Evolutionary conservation across 2,888 invertebrate species (phyloP).

Genomic region (Aethes cnicana): DNA sequence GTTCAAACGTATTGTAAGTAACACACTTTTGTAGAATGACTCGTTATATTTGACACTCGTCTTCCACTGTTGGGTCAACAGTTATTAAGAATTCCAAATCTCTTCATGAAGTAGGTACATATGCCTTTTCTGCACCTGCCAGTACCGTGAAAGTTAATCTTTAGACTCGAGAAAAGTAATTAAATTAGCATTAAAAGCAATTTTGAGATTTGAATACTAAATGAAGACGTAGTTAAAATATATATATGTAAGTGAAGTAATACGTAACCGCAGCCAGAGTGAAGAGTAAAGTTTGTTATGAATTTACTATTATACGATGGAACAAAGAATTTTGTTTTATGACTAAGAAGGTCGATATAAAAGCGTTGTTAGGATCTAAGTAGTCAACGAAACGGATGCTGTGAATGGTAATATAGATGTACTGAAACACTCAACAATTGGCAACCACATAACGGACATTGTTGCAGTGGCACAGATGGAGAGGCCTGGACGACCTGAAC

Average conservation of each 20-base stretch:
- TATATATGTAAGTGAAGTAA: conserved; percentile 17
- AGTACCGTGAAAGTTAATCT: conserved; percentile 27
- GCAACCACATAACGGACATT: too few relatives aligned
- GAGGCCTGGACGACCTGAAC: too few relatives aligned
- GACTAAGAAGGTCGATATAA: neutral
- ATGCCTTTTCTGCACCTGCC: conserved; percentile 13
- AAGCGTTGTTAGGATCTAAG: neutral
- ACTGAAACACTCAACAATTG: too few relatives aligned
- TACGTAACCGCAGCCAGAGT: conserved; percentile 7
- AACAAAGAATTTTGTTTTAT: neutral
- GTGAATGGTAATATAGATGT: too few relatives aligned
- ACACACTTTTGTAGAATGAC: conserved; percentile 20
- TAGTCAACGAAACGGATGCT: too few relatives aligned
- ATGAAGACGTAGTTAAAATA: conserved; percentile 7
- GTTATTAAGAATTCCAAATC: conserved; percentile 13
- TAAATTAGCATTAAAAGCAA: conserved; percentile 20
- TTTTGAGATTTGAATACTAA: conserved; percentile 13
- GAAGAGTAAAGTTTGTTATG: conserved; percentile 4
- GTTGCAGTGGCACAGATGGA: too few relatives aligned
- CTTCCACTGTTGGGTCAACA: conserved; percentile 16
- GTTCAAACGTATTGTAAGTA: too few relatives aligned
- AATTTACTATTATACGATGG: neutral
- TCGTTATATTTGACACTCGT: conserved; percentile 6
- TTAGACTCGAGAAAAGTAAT: conserved; percentile 8
- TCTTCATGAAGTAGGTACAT: conserved; percentile 12